Evolutionary conservation across 2,797 vertebrate species (phyloP), one percentile per base, ranked within the genome.

Genomic region (Cossypha caffra): DNA sequence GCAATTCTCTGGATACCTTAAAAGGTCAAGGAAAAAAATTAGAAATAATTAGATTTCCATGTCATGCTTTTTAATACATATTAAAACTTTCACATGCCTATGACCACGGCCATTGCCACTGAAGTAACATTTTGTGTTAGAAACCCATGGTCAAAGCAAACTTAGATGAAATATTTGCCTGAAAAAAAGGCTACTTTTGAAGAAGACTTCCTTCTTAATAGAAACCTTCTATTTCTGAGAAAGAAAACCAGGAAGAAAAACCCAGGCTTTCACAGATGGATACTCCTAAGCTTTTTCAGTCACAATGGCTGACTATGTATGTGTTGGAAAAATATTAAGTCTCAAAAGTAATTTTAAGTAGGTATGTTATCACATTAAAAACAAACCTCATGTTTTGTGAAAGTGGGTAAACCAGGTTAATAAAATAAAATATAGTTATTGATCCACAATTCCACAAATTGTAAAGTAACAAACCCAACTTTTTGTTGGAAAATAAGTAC

Each of bases 1-100:
- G 97, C 94, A 91, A 73, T 97, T 93, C 95, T 98, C 93, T 97
- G 97, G 96, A 98, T 97, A 96, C 97, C 98, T 98, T 90, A 85
- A 72, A 95, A 95, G 35, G 76, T 91, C 16, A 95, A 58, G 54
- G 31, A 52, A 73, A 83, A 88, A 28, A 50, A 82, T 51, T 91
- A 86, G 90, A 89, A 93, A 75, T 63, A 51, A 93, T 28, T 68
- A 63, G 2, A 91, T 31, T 95, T 75, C 14, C 19, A 33, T 55
- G 25, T 54, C 68, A 69, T 62, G 16, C 11, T 81, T 66, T 58
- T 73, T 16, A 85, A 86, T 18, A 85, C 21, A 61, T 0, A 55
- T 3, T 40, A 62, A 18, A 86, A 61, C 7, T 47, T 62, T 12
- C 18, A 63, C 3, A 0, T 11, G 3, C 8, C 12, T 45, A 5